These are phyloP conservation scores for Cololabis saira DNA, from an alignment of 2,113 vertebrate species.

Conservation along the genomic window DNA sequence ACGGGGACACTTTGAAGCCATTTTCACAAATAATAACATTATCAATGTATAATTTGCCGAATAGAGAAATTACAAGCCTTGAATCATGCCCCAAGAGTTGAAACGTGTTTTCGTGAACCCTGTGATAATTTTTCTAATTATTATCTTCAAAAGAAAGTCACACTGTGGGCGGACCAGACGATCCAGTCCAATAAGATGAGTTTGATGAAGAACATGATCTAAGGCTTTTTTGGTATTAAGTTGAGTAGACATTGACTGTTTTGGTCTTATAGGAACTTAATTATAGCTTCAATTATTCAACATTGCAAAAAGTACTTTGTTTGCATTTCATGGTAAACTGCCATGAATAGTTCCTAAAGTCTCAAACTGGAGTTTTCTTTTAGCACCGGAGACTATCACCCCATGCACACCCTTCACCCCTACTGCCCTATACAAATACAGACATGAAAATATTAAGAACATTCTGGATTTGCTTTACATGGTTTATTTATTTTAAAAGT, in stretches of 20 bases:
- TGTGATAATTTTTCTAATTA: conserved; percentile 25
- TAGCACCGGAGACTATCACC: too few relatives aligned
- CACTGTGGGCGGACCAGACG: not conserved
- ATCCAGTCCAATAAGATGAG: not conserved
- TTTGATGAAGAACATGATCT: not conserved
- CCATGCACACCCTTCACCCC: too few relatives aligned
- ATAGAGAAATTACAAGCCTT: conserved; percentile 22
- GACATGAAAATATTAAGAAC: too few relatives aligned
- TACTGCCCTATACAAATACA: too few relatives aligned
- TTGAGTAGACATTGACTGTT: not conserved
- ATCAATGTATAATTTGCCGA: conserved; percentile 44
- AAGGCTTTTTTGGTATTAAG: not conserved
- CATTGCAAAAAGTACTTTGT: too few relatives aligned
- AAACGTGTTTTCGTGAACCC: not conserved
- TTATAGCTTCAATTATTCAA: too few relatives aligned
- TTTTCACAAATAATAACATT: conserved; percentile 24
- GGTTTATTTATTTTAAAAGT: too few relatives aligned
- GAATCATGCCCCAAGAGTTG: conserved; percentile 6
- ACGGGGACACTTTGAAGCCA: conserved; percentile 40
- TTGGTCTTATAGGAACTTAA: not conserved
- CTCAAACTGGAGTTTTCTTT: too few relatives aligned
- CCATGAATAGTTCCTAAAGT: too few relatives aligned
- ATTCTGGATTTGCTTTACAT: too few relatives aligned
- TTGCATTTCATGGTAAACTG: too few relatives aligned
- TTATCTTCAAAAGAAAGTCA: conserved; percentile 13